Conservation (phyloP, 2,888 invertebrate genomes). For the Eledona agricola region DNA sequence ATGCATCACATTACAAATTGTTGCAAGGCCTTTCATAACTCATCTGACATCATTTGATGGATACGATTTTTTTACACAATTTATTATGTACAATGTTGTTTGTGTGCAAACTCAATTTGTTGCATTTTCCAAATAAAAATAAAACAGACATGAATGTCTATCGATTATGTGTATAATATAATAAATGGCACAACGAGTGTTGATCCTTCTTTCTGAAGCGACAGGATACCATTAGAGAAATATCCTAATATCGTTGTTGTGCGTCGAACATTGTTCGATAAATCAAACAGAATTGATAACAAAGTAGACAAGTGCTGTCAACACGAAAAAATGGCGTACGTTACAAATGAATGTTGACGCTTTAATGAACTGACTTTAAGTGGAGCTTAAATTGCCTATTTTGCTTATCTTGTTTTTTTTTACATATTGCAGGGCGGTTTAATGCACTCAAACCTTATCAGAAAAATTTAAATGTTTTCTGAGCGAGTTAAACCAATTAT, state of each 20-base stretch:
- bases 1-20: too few relatives aligned
- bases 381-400: constrained; percentile 32
- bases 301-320: constrained; percentile 46
- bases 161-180: constrained; percentile 36
- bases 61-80: too few relatives aligned
- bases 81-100: constrained; percentile 23
- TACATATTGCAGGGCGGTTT: too few relatives aligned
- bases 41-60: too few relatives aligned
- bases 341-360: constrained; percentile 35
- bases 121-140: constrained; percentile 24
- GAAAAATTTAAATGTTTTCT: too few relatives aligned
- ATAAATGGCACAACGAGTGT: constrained; percentile 31
- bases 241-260: constrained; percentile 36
- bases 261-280: constrained; percentile 31
- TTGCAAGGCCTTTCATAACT: too few relatives aligned
- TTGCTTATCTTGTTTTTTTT: too few relatives aligned
- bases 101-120: constrained; percentile 24
- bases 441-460: too few relatives aligned
- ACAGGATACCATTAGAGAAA: constrained; percentile 36
- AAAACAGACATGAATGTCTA: constrained; percentile 19
- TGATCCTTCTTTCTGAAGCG: constrained; percentile 32
- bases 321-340: constrained; percentile 34
- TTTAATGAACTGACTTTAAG: constrained; percentile 39
- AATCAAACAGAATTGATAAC: constrained; percentile 36
- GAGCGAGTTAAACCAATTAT: too few relatives aligned